Evolutionary conservation across 2,888 invertebrate species (phyloP), one percentile per base, ranked within the genome.

Genomic region (Tipula unca): DNA sequence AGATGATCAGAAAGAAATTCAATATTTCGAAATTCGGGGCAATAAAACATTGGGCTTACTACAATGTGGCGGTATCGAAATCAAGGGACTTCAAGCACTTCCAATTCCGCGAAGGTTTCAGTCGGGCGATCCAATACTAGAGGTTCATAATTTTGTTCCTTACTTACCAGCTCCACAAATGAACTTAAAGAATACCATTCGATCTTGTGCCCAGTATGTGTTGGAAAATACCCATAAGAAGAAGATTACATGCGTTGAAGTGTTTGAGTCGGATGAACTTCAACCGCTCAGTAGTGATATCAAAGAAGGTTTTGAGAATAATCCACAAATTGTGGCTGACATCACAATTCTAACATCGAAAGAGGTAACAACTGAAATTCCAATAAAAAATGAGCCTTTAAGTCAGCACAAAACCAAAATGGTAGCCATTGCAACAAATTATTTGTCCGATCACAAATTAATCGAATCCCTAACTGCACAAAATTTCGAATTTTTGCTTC

Each of bases 71-170:
- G 96, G 96, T 86, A 94, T 97, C 0, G 95, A 95, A 90, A 91
- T 97, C 5, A 92, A 94, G 85, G 96, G 96, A 3, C 91, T 97
- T 0, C 94, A 95, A 87, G 96, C 96, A 0, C 95, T 94, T 86
- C 93, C 95, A 0, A 96, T 97, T 82, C 93, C 95, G 0, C 92
- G 94, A 87, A 93, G 93, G 84, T 91, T 93, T 86, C 93, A 94
- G 17, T 93, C 95, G 32, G 94, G 94, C 13, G 92, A 94, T 14
- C 96, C 97, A 1, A 94, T 96, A 0, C 90, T 97, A 29, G 97
- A 97, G 89, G 93, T 93, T 89, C 95, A 95, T 89, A 91, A 92
- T 86, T 97, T 97, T 88, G 89, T 96, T 8, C 93, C 96, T 0
- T 94, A 95, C 90, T 91, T 89, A n/a, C 89, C 90, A 1, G 29